phyloP scores from a whole-genome alignment of 2,888 invertebrate species.

The Chrysolina oricalcia region DNA sequence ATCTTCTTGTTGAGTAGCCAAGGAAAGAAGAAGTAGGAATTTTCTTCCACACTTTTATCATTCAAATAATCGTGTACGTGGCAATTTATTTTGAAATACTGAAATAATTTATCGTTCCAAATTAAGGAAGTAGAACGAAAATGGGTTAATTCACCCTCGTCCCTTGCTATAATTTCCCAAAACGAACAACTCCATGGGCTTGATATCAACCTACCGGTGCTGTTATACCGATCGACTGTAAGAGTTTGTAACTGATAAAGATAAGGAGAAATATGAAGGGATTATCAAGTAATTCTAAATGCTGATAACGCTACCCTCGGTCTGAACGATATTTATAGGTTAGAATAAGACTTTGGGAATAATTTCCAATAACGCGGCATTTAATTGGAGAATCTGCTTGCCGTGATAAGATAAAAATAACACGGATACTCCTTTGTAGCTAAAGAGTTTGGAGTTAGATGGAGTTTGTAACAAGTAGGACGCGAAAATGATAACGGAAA shows the following conservation, averaged over 20 bases:
- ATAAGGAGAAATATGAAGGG: constrained; percentile 11
- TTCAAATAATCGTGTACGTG: too few species aligned
- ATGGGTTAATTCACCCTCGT: background rate
- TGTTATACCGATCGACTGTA: background rate
- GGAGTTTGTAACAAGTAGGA: background rate
- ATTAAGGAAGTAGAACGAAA: too few species aligned
- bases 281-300: constrained; percentile 10
- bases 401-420: constrained; percentile 1
- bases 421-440: background rate
- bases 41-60: too few species aligned
- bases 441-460: background rate
- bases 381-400: background rate
- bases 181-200: background rate
- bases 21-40: too few species aligned
- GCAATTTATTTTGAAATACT: too few species aligned
- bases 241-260: background rate
- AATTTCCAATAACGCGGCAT: constrained; percentile 6
- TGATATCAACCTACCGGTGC: background rate
- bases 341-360: constrained; percentile 12
- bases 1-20: too few species aligned
- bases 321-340: background rate
- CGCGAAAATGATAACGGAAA: too few species aligned
- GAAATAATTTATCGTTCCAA: too few species aligned
- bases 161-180: background rate
- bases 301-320: constrained; percentile 2